These are phyloP conservation scores for Amphiprion percula DNA, from an alignment of 2,113 vertebrate species.

Conservation along the genomic window DNA sequence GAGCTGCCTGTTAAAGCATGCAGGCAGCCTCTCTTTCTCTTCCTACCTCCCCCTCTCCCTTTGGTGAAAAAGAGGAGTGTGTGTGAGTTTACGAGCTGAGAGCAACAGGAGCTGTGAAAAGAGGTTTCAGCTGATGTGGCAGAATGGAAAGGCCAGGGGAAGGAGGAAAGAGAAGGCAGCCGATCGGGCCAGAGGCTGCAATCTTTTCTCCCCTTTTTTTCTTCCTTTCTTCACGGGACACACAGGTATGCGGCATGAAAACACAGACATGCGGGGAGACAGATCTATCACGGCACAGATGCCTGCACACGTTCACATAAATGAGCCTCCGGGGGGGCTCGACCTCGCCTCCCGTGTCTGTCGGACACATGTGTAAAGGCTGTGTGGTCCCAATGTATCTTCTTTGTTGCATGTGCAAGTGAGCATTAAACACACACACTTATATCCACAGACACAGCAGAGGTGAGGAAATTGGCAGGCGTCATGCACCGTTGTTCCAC, in stretches of 20 bases:
- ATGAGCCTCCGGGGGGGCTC: slow-evolving; percentile 45
- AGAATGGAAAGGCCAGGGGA: slow-evolving; percentile 63
- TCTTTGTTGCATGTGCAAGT: slow-evolving; percentile 44
- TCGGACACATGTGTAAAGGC: slow-evolving; percentile 51
- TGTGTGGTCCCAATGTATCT: slow-evolving; percentile 65
- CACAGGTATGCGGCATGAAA: slow-evolving; percentile 49
- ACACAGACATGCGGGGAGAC: slow-evolving; percentile 32
- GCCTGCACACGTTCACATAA: slow-evolving; percentile 15
- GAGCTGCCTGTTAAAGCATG: slow-evolving; percentile 41
- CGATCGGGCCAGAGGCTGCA: slow-evolving; percentile 25
- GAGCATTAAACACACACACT: slow-evolving; percentile 46
- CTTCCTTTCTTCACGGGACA: slow-evolving; percentile 15
- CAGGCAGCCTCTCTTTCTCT: slow-evolving; percentile 11
- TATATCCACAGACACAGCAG: background rate
- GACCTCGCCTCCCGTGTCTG: slow-evolving; percentile 50
- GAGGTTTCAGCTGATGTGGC: slow-evolving; percentile 79
- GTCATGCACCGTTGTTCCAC: slow-evolving; percentile 63
- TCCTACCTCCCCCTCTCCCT: slow-evolving; percentile 5
- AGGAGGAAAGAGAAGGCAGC: slow-evolving; percentile 37
- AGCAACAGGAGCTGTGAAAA: slow-evolving; percentile 82
- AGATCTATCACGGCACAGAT: slow-evolving; percentile 36
- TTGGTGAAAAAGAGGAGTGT: slow-evolving; percentile 53
- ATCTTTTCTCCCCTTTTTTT: slow-evolving; percentile 6
- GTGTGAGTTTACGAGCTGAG: slow-evolving; percentile 77
- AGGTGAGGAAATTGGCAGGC: slow-evolving; percentile 67